These are phyloP conservation scores for Labeo calbasu DNA, from an alignment of 2,797 vertebrate genomes.

Conservation along the genomic window DNA sequence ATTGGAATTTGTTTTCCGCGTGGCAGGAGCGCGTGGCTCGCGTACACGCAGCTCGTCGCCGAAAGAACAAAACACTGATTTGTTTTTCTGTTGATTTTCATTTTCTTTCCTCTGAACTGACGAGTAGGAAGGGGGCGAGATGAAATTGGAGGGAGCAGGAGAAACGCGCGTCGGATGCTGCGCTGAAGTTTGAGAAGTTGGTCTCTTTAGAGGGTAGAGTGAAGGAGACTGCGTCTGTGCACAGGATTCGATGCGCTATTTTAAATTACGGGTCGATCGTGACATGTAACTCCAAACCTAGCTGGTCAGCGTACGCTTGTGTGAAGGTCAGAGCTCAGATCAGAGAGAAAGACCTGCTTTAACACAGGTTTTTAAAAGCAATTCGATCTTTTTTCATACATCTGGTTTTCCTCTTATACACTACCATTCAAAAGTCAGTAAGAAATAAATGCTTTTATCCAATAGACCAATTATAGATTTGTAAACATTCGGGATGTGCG, in stretches of 20 bases:
- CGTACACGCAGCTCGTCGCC: neutral
- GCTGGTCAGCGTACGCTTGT: neutral
- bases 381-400: neutral
- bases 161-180: neutral
- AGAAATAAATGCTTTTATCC: neutral
- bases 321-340: conserved; percentile 17
- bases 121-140: neutral
- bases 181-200: conserved; percentile 35
- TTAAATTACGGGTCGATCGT: conserved; percentile 33
- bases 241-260: neutral
- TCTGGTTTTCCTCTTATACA: neutral
- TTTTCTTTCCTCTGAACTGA: conserved; percentile 25
- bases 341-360: neutral
- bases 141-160: conserved; percentile 14
- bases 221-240: conserved; percentile 48
- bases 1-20: conserved; percentile 54
- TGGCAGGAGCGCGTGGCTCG: conserved; percentile 20
- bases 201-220: conserved; percentile 15
- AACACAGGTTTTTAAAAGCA: too few species aligned
- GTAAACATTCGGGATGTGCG: too few species aligned
- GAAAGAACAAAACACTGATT: conserved; percentile 48
- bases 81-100: conserved; percentile 49
- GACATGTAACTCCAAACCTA: conserved; percentile 13
- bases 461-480: too few species aligned
- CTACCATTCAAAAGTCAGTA: neutral